Evolutionary conservation across 2,113 vertebrate species (phyloP).

Genomic region (Eulemur macaco): DNA sequence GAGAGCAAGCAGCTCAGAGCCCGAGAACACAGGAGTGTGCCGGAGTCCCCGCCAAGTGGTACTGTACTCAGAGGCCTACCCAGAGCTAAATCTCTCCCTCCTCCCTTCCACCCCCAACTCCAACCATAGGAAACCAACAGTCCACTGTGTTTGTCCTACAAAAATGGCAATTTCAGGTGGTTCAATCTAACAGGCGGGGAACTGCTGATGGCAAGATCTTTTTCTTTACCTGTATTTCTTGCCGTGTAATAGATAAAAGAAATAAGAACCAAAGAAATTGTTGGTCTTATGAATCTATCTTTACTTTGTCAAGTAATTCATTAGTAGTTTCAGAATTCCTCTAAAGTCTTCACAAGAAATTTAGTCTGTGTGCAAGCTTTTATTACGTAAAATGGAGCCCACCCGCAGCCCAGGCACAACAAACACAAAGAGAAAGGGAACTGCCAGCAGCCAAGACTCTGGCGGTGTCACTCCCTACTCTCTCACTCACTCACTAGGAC

Average conservation of each 20-base stretch:
- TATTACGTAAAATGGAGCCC: not conserved
- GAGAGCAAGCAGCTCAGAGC: not conserved
- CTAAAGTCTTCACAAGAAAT: not conserved
- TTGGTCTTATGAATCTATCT: not conserved
- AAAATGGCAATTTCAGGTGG: not conserved
- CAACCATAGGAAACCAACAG: not conserved
- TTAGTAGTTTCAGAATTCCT: not conserved
- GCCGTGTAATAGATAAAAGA: not conserved
- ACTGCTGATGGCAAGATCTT: not conserved
- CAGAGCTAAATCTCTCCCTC: not conserved
- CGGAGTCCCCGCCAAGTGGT: too few relatives aligned
- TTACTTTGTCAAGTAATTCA: not conserved
- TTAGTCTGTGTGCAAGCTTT: not conserved
- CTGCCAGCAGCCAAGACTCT: not conserved
- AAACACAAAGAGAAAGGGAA: not conserved
- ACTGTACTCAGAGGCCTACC: not conserved
- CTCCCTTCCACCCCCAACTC: not conserved
- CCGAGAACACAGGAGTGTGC: fast-evolving
- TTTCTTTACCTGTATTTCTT: not conserved
- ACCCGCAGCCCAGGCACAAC: not conserved
- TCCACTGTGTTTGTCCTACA: not conserved
- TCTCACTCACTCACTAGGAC: not conserved
- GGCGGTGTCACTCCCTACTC: too few relatives aligned
- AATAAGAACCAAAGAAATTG: not conserved
- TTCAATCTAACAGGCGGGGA: not conserved